These are phyloP conservation scores for Pyrrhosoma nymphula DNA, from an alignment of 2,888 invertebrate species.

Conservation along the genomic window DNA sequence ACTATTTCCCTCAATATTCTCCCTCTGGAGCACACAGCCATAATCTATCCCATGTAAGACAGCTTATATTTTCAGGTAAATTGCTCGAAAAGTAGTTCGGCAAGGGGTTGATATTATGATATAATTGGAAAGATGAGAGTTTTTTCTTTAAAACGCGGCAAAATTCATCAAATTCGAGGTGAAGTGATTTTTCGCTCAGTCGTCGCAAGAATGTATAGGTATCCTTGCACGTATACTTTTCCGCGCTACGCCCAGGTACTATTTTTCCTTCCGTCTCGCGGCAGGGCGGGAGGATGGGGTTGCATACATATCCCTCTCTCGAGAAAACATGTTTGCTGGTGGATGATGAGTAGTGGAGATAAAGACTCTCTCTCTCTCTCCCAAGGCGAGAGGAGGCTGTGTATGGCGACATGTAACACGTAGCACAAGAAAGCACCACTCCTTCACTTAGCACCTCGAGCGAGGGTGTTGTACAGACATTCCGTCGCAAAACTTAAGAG, in stretches of 20 bases:
- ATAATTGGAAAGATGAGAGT: no score
- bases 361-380: background rate
- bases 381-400: background rate
- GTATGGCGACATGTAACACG: background rate
- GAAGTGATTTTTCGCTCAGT: no score
- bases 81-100: no score
- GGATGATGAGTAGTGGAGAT: background rate
- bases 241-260: background rate
- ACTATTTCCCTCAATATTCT: no score
- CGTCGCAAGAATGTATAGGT: background rate
- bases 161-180: no score
- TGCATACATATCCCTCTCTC: constrained; percentile 7
- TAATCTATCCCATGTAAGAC: no score
- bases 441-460: background rate
- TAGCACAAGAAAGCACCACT: background rate
- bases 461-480: background rate
- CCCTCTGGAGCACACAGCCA: no score
- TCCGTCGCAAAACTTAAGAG: background rate
- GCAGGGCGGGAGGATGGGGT: background rate
- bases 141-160: no score
- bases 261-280: constrained; percentile 12
- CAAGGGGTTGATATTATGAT: no score
- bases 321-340: background rate
- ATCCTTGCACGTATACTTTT: constrained; percentile 13
- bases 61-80: no score